Conservation (phyloP, 1,140 invertebrate species). For the Harpegnathos saltator region DNA sequence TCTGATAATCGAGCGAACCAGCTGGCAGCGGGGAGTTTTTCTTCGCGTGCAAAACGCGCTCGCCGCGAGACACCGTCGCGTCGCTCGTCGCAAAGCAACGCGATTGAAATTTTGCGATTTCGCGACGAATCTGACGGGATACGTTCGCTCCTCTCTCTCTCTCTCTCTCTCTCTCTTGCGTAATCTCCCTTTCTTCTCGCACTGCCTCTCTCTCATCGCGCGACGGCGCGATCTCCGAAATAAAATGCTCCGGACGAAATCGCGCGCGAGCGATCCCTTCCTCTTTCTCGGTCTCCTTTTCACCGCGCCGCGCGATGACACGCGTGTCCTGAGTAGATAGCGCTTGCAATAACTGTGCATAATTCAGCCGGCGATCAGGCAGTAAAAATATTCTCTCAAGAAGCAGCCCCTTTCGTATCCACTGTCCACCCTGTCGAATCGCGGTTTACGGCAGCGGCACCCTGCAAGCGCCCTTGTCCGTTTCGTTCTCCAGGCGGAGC, state of each 20-base stretch:
- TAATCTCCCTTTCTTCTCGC: no score
- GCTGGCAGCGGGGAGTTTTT: no score
- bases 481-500: no score
- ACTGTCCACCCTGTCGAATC: not conserved
- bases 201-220: not conserved
- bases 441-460: not conserved
- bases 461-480: not conserved
- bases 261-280: not conserved
- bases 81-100: no score
- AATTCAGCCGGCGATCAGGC: constrained; percentile 26
- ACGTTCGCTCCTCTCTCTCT: no score
- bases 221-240: not conserved
- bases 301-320: not conserved
- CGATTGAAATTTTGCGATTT: no score
- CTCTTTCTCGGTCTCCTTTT: not conserved
- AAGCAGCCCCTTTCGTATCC: no score
- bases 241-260: constrained; percentile 29
- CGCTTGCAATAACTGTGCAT: constrained; percentile 27
- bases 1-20: no score
- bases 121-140: no score
- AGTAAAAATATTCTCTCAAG: constrained; percentile 27
- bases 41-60: no score
- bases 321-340: not conserved
- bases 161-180: no score
- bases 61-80: no score